Conservation (phyloP, 2,797 vertebrate species). For the Rachycentron canadum region DNA sequence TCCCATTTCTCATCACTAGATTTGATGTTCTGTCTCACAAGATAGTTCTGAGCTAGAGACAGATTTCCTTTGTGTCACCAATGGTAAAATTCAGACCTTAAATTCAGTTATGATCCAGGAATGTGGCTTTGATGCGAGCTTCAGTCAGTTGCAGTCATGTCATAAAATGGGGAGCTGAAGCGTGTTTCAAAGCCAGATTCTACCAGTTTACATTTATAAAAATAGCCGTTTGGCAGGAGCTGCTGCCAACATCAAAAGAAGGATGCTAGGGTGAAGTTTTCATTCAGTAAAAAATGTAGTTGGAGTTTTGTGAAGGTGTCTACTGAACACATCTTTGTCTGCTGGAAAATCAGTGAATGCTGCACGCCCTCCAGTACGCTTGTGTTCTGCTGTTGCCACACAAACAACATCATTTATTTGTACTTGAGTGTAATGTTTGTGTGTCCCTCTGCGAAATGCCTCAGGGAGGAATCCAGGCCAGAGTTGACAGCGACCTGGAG, state of each 20-base stretch:
- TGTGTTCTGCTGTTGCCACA: not conserved
- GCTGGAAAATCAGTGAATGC: not conserved
- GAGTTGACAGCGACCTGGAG: conserved; percentile 88
- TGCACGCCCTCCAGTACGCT: not conserved
- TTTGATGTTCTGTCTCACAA: conserved; percentile 23
- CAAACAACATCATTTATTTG: not conserved
- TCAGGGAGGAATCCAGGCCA: conserved; percentile 68
- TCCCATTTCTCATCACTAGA: conserved; percentile 4
- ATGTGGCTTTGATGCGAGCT: conserved; percentile 34
- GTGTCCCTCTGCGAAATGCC: conserved; percentile 7
- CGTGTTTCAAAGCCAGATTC: conserved; percentile 28
- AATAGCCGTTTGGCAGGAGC: conserved; percentile 46
- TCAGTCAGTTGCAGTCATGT: conserved; percentile 35
- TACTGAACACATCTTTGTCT: not conserved
- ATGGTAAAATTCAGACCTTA: not conserved
- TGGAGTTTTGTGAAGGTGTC: conserved; percentile 11
- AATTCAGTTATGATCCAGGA: conserved; percentile 20
- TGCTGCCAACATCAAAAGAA: conserved; percentile 26
- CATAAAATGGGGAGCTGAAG: conserved; percentile 17
- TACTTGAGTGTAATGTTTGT: not conserved
- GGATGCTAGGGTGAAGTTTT: conserved; percentile 11
- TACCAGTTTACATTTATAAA: conserved; percentile 45
- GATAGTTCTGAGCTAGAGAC: not conserved
- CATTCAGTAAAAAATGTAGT: conserved; percentile 20
- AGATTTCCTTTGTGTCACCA: conserved; percentile 20